Evolutionary conservation across 2,888 invertebrate genomes (phyloP).

Genomic region (Gibbula magus): DNA sequence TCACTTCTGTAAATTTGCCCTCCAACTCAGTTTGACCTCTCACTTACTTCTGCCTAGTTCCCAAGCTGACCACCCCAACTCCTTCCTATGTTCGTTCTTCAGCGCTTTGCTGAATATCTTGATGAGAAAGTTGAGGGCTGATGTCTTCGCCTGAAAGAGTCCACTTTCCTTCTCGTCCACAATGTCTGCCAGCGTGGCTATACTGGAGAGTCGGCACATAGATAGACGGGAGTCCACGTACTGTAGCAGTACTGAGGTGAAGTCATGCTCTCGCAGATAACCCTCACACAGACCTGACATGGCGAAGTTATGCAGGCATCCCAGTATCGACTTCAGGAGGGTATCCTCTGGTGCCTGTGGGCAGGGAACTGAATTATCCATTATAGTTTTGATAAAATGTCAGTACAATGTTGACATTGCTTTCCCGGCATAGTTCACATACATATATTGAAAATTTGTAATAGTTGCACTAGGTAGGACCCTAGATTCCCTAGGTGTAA

Average conservation of each 20-base stretch:
- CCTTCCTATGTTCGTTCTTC: slow-evolving; percentile 14
- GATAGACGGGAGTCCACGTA: slow-evolving; percentile 42
- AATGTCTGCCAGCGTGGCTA: slow-evolving; percentile 51
- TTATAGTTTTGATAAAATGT: no score
- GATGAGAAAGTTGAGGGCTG: slow-evolving; percentile 42
- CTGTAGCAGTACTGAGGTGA: slow-evolving; percentile 38
- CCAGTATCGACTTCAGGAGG: slow-evolving; percentile 3
- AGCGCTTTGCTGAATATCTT: slow-evolving; percentile 33
- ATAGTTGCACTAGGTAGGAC: no score
- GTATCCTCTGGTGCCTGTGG: slow-evolving; percentile 9
- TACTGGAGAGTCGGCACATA: slow-evolving; percentile 36
- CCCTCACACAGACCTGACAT: slow-evolving; percentile 27
- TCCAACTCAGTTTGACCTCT: no score
- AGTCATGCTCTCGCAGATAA: slow-evolving; percentile 30
- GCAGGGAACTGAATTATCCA: no score
- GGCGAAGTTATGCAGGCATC: slow-evolving; percentile 39
- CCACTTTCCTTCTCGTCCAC: slow-evolving; percentile 53
- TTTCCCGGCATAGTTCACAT: no score
- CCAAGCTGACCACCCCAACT: slow-evolving; percentile 43
- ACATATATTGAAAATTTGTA: no score
- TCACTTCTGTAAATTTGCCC: no score
- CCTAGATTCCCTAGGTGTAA: no score
- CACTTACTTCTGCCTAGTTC: slow-evolving; percentile 46
- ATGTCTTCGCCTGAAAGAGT: slow-evolving; percentile 41
- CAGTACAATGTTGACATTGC: no score